Evolutionary conservation across 2,797 vertebrate genomes (phyloP), one percentile per base, ranked within the genome.

Genomic region (Phrynocephalus forsythii): DNA sequence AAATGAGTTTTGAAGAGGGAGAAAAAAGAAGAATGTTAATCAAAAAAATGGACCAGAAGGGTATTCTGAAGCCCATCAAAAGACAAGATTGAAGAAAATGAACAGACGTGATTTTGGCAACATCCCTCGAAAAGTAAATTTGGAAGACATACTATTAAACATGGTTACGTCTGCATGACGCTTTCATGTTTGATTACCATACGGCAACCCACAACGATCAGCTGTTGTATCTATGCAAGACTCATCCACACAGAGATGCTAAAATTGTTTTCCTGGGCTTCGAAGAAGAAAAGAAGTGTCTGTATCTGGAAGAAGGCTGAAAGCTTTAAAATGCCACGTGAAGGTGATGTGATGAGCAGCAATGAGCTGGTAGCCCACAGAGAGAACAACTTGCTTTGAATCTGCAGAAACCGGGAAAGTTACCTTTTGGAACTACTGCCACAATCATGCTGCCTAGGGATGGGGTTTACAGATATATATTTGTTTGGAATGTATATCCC

Each of bases 21-120:
- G 50, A 80, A 82, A 24, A 24, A 69, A 60, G 38, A 69, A 68
- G 9, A 88, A 1, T 11, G 6, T 6, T 22, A 56, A 76, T 56
- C 60, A 88, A 88, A 89, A 73, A 69, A 69, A 48, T 28, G 66
- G 15, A 82, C 63, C 60, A 89, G 72, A 85, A 52, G 72, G 71
- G 63, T 56, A 6, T 75, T 85, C 50, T 85, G n/a, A 75, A 88
- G 44, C 52, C 20, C 50, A 60, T 82, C 63, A 76, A 85, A 89
- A 66, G 63, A 52, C 52, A 75, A 69, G 78, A 81, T 30, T 68
- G 56, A 68, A 66, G 38, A 1, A 24, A 85, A 56, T 30, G 48
- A 85, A 69, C 56, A 85, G 87, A 69, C 44, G 13, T 68, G 44
- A 56, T 75, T 52, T 71, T 77, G 76, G 33, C 15, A 26, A 10